Conservation (phyloP, 1,140 invertebrate species). For the Luehdorfia chinensis region DNA sequence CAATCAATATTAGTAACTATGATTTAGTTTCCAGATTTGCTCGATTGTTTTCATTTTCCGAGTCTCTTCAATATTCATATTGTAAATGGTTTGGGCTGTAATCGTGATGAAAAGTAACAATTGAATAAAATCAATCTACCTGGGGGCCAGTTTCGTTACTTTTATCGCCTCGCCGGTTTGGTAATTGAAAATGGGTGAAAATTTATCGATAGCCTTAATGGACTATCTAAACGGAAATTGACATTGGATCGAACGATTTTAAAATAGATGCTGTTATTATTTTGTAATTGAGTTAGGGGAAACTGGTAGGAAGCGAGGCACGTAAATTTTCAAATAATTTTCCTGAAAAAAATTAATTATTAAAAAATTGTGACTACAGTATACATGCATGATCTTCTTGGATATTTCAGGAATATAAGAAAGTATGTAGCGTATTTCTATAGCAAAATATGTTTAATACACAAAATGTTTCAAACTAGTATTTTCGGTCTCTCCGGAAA, state of each 20-base stretch:
- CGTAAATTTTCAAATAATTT: constrained; percentile 1
- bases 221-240: constrained; percentile 24
- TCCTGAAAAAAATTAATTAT: not conserved
- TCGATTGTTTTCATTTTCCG: too few relatives aligned
- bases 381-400: too few relatives aligned
- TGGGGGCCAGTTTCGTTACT: constrained; percentile 21
- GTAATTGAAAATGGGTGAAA: constrained; percentile 27
- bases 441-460: too few relatives aligned
- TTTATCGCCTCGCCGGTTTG: constrained; percentile 17
- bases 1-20: too few relatives aligned
- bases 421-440: too few relatives aligned
- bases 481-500: too few relatives aligned
- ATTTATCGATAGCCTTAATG: constrained; percentile 20
- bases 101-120: constrained; percentile 8
- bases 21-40: too few relatives aligned
- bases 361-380: not conserved
- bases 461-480: too few relatives aligned
- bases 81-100: constrained; percentile 1
- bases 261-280: constrained; percentile 16
- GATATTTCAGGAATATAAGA: too few relatives aligned
- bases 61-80: constrained; percentile 15
- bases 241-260: constrained; percentile 10
- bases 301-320: not conserved
- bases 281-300: constrained; percentile 13
- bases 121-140: constrained; percentile 27